phyloP scores from a whole-genome alignment of 2,797 vertebrate genomes.

The Poeciliopsis gracilis region DNA sequence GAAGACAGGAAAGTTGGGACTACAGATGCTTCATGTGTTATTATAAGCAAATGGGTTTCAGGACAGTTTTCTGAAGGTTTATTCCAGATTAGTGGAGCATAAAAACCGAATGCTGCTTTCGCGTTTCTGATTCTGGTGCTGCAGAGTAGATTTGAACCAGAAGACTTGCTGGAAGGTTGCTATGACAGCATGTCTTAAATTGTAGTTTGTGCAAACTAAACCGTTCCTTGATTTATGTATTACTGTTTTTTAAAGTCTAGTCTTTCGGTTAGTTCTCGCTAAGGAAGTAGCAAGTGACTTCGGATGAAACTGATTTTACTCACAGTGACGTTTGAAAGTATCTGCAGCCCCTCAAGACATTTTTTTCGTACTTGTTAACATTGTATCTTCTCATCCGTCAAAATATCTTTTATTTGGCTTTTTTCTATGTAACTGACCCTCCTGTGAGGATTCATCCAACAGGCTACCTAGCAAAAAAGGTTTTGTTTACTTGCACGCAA shows the following conservation, averaged over 20 bases:
- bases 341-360: slow-evolving; percentile 56
- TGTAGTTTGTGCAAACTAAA: slow-evolving; percentile 15
- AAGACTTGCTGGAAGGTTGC: background rate
- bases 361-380: too few relatives aligned
- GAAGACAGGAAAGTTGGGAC: background rate
- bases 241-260: background rate
- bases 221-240: background rate
- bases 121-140: background rate
- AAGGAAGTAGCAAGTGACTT: slow-evolving; percentile 53
- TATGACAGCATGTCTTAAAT: background rate
- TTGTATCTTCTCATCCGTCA: slow-evolving; percentile 13
- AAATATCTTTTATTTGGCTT: slow-evolving; percentile 1
- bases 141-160: background rate
- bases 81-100: background rate
- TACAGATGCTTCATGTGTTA: background rate
- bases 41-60: background rate
- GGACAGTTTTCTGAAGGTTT: background rate
- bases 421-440: slow-evolving; percentile 6
- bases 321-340: slow-evolving; percentile 49
- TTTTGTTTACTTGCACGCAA: background rate
- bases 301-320: slow-evolving; percentile 38
- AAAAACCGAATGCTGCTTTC: background rate
- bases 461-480: background rate
- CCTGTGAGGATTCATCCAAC: background rate
- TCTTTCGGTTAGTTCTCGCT: background rate